Conservation (phyloP, 2,113 vertebrate species). For the Catagonus wagneri region DNA sequence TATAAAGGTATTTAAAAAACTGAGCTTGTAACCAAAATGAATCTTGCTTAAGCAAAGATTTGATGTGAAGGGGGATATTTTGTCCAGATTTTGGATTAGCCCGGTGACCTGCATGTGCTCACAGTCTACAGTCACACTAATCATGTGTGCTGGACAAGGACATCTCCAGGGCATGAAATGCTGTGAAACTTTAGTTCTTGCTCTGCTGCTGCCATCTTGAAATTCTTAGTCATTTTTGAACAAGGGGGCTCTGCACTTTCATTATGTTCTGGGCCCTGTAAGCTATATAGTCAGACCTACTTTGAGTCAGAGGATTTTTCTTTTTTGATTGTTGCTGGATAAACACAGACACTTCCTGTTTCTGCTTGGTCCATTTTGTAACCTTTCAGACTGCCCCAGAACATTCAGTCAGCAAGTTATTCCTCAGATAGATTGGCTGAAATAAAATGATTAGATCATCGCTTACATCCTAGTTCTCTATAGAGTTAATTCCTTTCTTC, state of each 20-base stretch:
- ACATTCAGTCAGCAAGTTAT: neutral
- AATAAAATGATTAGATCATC: fast-evolving
- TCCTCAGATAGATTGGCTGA: neutral
- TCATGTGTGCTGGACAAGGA: neutral
- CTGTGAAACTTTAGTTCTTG: too few relatives aligned
- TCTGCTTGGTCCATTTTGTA: neutral
- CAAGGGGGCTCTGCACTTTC: neutral
- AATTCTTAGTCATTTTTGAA: neutral
- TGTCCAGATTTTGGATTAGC: neutral
- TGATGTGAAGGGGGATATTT: neutral
- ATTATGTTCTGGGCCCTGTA: neutral
- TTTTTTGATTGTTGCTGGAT: neutral
- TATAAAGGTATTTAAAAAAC: neutral
- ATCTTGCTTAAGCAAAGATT: neutral
- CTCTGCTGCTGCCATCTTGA: neutral
- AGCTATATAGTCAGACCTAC: neutral
- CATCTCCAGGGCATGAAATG: fast-evolving
- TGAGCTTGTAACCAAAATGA: neutral
- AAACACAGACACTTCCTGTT: neutral
- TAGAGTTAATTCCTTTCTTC: neutral
- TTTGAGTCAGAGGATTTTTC: neutral
- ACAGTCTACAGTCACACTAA: too few relatives aligned
- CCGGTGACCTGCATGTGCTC: neutral
- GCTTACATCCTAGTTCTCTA: neutral
- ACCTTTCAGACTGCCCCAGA: neutral